These are phyloP conservation scores for Drosophila kokeensis DNA, from an alignment of 2,888 invertebrate genomes.

Conservation along the genomic window DNA sequence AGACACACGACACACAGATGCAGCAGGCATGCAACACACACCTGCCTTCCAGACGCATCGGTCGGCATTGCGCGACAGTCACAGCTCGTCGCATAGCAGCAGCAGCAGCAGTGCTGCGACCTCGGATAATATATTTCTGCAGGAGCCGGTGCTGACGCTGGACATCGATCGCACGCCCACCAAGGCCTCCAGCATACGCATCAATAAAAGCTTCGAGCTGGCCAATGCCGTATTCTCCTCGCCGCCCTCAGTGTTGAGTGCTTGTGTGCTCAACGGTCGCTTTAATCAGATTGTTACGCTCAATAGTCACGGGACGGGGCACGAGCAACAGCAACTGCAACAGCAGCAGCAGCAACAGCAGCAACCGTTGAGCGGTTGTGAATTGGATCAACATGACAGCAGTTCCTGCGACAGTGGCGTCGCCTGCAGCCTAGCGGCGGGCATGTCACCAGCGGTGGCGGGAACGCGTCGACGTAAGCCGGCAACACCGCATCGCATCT, in stretches of 20 bases:
- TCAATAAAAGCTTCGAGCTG: conserved; percentile 83
- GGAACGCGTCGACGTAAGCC: conserved; percentile 81
- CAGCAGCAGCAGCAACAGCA: conserved; percentile 19
- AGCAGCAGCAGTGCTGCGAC: conserved; percentile 72
- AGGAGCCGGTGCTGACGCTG: conserved; percentile 84
- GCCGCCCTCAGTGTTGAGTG: conserved; percentile 72
- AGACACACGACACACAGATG: conserved; percentile 19
- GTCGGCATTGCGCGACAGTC: conserved; percentile 74
- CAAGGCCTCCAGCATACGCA: conserved; percentile 84
- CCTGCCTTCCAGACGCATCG: conserved; percentile 66
- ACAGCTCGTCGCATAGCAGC: conserved; percentile 76
- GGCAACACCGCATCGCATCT: conserved; percentile 88
- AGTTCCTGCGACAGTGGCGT: conserved; percentile 85
- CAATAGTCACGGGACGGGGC: conserved; percentile 65
- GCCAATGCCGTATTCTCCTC: conserved; percentile 82
- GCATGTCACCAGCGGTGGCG: conserved; percentile 35
- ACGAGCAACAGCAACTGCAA: conserved; percentile 19
- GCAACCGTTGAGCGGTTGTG: conserved; percentile 55
- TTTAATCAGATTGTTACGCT: conserved; percentile 84
- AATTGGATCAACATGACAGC: conserved; percentile 83
- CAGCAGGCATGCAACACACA: conserved; percentile 16
- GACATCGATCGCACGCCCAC: conserved; percentile 85
- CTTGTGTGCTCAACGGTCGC: conserved; percentile 81
- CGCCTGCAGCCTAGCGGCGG: conserved; percentile 69
- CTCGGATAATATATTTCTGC: conserved; percentile 84